Conservation (phyloP, 2,888 invertebrate species). For the Drosophila kanekoi region DNA sequence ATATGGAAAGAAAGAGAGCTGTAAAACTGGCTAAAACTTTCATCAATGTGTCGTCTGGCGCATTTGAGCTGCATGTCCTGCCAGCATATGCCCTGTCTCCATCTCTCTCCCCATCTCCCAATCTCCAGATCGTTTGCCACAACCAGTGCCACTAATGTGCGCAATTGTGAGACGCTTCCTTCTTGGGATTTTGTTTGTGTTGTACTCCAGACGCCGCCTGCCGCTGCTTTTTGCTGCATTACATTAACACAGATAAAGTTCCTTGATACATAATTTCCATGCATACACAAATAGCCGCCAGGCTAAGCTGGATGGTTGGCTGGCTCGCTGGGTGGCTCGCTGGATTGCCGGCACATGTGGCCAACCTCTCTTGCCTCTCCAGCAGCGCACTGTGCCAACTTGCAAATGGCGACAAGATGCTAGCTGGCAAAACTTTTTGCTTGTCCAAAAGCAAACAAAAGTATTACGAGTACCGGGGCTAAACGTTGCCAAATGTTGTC, state of each 20-base stretch:
- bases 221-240: slow-evolving; percentile 73
- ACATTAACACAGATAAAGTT: slow-evolving; percentile 83
- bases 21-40: slow-evolving; percentile 58
- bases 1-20: slow-evolving; percentile 29
- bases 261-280: slow-evolving; percentile 78
- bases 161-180: slow-evolving; percentile 65
- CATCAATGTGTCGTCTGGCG: slow-evolving; percentile 65
- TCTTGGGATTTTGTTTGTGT: slow-evolving; percentile 55
- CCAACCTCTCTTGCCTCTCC: slow-evolving; percentile 4
- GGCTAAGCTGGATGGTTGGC: slow-evolving; percentile 26
- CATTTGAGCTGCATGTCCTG: slow-evolving; percentile 37
- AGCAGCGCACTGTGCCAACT: slow-evolving; percentile 66
- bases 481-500: slow-evolving; percentile 74
- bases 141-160: slow-evolving; percentile 69
- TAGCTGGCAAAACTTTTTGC: slow-evolving; percentile 74
- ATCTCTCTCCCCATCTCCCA: not conserved
- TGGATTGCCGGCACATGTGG: slow-evolving; percentile 59
- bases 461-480: slow-evolving; percentile 60
- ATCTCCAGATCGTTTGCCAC: slow-evolving; percentile 15
- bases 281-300: slow-evolving; percentile 66
- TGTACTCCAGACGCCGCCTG: slow-evolving; percentile 47
- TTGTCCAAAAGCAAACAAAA: slow-evolving; percentile 68
- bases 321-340: slow-evolving; percentile 10
- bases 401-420: slow-evolving; percentile 78
- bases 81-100: slow-evolving; percentile 16